Evolutionary conservation across 2,113 vertebrate species (phyloP), one percentile per base, ranked within the genome.

Genomic region (Sinocyclocheilus rhinocerous): DNA sequence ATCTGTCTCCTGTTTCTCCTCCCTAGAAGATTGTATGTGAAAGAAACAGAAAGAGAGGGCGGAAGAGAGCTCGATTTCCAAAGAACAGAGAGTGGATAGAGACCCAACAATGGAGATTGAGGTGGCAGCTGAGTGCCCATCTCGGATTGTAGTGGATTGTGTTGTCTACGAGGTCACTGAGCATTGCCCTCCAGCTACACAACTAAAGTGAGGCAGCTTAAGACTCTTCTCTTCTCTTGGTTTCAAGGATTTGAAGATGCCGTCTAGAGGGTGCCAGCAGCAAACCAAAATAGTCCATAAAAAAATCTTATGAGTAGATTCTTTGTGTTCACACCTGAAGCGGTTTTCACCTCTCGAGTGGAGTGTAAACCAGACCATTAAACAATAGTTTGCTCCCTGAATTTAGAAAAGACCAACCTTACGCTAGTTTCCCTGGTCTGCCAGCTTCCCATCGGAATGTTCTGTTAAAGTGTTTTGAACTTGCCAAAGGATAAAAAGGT

Each of bases 41-140:
- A 90, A 52, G 59, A 87, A 12, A 63, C 76, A 86, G 83, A 87
- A 12, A 63, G 79, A 86, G 81, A 24, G 22, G 85, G 72, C n/a
- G 33, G 26, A 45, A 84, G 29, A 73, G 24, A 61, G 87, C 73
- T 16, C 76, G 15, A 36, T 89, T 89, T 86, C 85, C 84, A 72
- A 73, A 36, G 81, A 87, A 73, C 70, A 75, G 81, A 81, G 84
- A 82, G 89, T 26, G 87, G 87, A 88, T 48, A 84, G 85, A 69
- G 75, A 67, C 59, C 59, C 76, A 88, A 93, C 92, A 94, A 93
- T 92, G 77, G 86, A 89, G 83, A 78, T 76, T 88, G 92, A 92
- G 92, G 93, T 87, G 89, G 93, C 89, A 85, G 88, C 84, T 91
- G 89, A 91, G 91, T 83, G 84, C 88, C 87, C 52, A 70, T 87